Percentiles rank a stretch among this genome's conserved stretches.
phyloP scores from a whole-genome alignment of 2,113 vertebrate genomes.

The Bothrops jararaca region DNA sequence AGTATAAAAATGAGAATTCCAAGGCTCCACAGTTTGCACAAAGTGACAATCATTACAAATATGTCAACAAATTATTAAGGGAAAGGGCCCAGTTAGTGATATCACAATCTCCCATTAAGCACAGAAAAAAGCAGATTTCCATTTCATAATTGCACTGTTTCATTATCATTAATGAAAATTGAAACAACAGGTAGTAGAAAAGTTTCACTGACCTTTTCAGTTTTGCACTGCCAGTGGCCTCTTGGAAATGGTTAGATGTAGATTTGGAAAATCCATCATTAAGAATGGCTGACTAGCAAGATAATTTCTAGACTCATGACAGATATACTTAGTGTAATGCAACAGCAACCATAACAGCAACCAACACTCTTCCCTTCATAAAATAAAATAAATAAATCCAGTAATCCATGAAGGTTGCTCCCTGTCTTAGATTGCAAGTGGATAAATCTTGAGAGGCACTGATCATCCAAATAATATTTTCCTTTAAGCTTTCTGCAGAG shows the following conservation, averaged over 20 bases:
- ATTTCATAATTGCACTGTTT: background rate
- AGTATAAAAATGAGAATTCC: background rate
- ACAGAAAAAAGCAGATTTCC: background rate
- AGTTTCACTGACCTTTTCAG: conserved; percentile 63
- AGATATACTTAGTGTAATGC: conserved; percentile 43
- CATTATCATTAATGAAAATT: background rate
- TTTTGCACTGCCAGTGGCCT: conserved; percentile 32
- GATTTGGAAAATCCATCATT: conserved; percentile 57
- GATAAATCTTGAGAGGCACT: conserved; percentile 34
- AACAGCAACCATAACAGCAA: conserved; percentile 46
- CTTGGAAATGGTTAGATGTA: conserved; percentile 53
- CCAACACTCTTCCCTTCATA: conserved; percentile 27
- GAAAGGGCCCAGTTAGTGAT: background rate
- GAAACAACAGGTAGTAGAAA: background rate
- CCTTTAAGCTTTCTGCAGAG: conserved; percentile 38
- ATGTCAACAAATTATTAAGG: background rate
- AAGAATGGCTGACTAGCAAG: conserved; percentile 58
- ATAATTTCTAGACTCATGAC: conserved; percentile 44
- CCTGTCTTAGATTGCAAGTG: background rate
- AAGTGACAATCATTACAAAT: background rate
- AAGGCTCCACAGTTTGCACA: background rate
- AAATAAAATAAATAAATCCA: conserved; percentile 60
- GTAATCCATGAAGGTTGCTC: conserved; percentile 50
- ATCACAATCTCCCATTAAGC: background rate
- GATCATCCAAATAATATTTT: conserved; percentile 37